Base-by-base conservation (phyloP, 2,113 vertebrate species). In the Cettia cetti region DNA sequence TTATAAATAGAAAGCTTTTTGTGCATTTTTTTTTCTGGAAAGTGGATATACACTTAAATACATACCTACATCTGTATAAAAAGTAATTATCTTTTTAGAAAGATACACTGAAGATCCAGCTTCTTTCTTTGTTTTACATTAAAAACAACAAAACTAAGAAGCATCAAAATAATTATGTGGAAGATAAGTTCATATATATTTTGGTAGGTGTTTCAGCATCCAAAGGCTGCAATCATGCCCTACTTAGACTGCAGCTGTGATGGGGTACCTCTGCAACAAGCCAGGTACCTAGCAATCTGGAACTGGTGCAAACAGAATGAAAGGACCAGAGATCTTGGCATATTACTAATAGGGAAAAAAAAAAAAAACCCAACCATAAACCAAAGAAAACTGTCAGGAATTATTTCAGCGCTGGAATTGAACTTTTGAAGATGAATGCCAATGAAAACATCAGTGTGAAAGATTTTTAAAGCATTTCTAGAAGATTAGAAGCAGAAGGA, bases 401-500 rank as follows among this genome's bases (percentile, higher is more conserved):
- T 68, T 86, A 69, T 90, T 93, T 88, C 39, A 69, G 57, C 39
- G 26, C 11, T 64, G 45, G 37, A 94, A 79, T 6, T n/a, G 70
- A 90, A 56, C 9, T 13, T 82, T 64, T 94, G 87, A 94, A 94
- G 60, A 89, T 65, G 61, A 86, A 42, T 66, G 69, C 42, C 81
- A 91, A 89, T 71, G 49, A 87, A 92, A 94, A 93, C 21, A 80
- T 64, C 49, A 68, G 15, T 68, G 21, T 57, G 33, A 82, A 79
- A 85, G 33, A 64, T 54, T 86, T 91, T 77, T 76, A 30, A 87
- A 63, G 39, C 24, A 0, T 92, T 93, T 92, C 40, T 88, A 79
- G 65, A 92, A 90, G 75, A 90, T 76, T 76, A 95, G 79, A 93
- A 91, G 42, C 56, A 93, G 74, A 92, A 85, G 76, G 65, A 78